phyloP scores from a whole-genome alignment of 1,140 invertebrate genomes.

The Heliconius himera region DNA sequence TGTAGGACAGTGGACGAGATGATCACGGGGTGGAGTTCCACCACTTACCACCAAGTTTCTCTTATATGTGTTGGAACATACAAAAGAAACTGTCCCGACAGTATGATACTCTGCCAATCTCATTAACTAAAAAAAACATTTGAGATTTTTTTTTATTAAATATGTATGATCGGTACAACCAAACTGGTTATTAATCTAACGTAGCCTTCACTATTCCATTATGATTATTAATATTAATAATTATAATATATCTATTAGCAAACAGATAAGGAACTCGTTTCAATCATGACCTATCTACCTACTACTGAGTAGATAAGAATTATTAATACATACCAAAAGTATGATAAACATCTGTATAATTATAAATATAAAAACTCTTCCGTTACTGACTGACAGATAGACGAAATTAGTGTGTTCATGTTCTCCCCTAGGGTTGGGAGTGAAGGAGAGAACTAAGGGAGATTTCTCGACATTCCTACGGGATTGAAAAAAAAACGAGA shows the following conservation, averaged over 20 bases:
- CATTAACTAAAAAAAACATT: too few species aligned
- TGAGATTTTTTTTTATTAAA: too few species aligned
- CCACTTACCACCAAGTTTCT: not conserved
- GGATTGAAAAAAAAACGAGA: too few species aligned
- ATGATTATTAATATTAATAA: not conserved
- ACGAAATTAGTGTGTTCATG: too few species aligned
- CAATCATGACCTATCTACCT: constrained; percentile 8
- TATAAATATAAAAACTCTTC: too few species aligned
- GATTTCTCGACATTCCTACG: too few species aligned
- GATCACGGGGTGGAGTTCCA: not conserved
- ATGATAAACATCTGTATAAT: not conserved
- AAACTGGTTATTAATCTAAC: constrained; percentile 1
- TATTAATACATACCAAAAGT: not conserved
- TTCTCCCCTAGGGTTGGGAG: too few species aligned
- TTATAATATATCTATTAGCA: constrained; percentile 8
- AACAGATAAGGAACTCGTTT: constrained; percentile 2
- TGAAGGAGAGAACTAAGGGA: too few species aligned
- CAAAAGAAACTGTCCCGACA: not conserved
- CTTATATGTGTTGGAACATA: not conserved
- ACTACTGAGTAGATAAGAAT: not conserved
- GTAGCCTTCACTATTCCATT: constrained; percentile 3
- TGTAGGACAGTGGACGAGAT: too few species aligned
- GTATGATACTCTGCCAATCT: not conserved
- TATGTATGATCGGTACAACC: too few species aligned
- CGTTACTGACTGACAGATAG: not conserved